These are phyloP conservation scores for Spatulosminthurus flaviceps DNA, from an alignment of 2,888 invertebrate genomes.

Conservation along the genomic window DNA sequence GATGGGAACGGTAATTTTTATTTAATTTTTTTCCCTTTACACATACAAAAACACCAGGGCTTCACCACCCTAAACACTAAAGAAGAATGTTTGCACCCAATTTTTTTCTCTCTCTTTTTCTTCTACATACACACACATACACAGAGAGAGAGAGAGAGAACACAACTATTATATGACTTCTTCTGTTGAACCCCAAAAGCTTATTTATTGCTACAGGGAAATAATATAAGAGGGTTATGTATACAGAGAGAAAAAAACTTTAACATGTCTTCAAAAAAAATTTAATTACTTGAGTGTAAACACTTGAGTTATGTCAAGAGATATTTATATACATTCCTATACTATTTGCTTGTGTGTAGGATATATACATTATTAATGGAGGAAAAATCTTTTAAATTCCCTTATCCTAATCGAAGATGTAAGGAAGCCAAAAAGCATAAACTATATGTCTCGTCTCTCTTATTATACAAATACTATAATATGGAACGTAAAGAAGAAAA, in stretches of 20 bases:
- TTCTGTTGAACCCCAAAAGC: background rate
- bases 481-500: background rate
- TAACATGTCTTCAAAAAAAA: background rate
- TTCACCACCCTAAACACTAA: no score
- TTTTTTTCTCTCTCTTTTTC: no score
- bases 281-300: background rate
- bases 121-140: no score
- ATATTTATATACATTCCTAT: background rate
- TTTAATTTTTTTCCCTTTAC: background rate
- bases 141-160: no score
- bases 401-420: conserved; percentile 29
- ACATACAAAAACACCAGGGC: no score
- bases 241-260: no score
- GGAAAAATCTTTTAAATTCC: conserved; percentile 5
- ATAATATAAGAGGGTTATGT: no score
- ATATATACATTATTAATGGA: no score
- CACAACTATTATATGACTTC: background rate
- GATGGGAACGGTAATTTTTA: background rate
- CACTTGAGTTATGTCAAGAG: background rate
- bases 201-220: background rate
- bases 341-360: no score
- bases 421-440: background rate
- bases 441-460: background rate
- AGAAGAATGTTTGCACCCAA: background rate
- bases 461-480: background rate